These are phyloP conservation scores for Aphidius gifuensis DNA, from an alignment of 1,140 invertebrate species.

Conservation along the genomic window DNA sequence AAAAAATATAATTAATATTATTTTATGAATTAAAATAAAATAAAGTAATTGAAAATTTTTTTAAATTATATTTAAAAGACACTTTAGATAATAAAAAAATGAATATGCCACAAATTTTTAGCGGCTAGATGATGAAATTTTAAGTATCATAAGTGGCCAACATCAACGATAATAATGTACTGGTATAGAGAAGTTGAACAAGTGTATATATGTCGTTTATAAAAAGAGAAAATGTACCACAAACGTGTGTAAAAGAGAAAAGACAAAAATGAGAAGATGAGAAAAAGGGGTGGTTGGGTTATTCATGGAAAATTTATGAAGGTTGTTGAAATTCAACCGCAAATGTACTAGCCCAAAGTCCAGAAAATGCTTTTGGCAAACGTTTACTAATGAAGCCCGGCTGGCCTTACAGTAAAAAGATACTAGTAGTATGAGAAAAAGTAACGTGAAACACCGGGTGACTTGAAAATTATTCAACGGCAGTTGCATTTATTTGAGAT, in stretches of 20 bases:
- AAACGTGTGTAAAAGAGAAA: not conserved
- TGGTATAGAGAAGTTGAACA: not conserved
- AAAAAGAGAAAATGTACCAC: not conserved
- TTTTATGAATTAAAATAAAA: too few species aligned
- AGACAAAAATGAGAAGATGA: not conserved
- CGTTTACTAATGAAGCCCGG: slow-evolving; percentile 9
- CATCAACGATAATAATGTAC: slow-evolving; percentile 2
- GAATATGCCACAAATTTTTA: too few species aligned
- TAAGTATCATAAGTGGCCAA: slow-evolving; percentile 8
- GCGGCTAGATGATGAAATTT: not conserved
- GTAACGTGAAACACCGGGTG: too few species aligned
- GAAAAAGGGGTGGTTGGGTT: slow-evolving; percentile 1
- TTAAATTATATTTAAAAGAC: too few species aligned
- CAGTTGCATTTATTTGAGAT: slow-evolving; percentile 15
- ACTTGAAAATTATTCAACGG: slow-evolving; percentile 8
- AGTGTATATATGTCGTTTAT: too few species aligned
- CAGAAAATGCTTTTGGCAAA: slow-evolving; percentile 5
- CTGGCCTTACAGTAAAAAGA: not conserved
- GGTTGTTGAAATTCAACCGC: not conserved
- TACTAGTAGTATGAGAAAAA: not conserved
- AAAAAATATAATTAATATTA: too few species aligned
- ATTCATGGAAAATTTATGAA: slow-evolving; percentile 16
- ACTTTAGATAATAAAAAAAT: too few species aligned
- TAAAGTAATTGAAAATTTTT: too few species aligned
- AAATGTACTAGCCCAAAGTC: slow-evolving; percentile 5